phyloP scores from a whole-genome alignment of 2,113 vertebrate genomes.

The Aleadryas rufinucha region DNA sequence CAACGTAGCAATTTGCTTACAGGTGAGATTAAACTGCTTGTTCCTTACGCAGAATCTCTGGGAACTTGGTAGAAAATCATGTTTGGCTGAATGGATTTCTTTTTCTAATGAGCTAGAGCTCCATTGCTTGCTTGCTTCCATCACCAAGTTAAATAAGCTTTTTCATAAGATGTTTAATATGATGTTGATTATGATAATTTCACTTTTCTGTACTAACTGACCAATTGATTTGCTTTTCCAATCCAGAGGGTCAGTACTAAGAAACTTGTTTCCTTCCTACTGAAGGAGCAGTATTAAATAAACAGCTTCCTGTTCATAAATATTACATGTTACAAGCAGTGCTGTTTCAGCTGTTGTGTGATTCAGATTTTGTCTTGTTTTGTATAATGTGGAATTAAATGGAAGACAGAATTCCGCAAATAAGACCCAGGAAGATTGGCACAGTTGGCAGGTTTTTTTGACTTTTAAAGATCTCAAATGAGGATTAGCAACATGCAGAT shows the following conservation, averaged over 20 bases:
- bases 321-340: background rate
- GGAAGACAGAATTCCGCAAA: background rate
- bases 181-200: background rate
- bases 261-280: background rate
- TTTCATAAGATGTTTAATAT: background rate
- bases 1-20: slow-evolving; percentile 93
- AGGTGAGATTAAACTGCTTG: slow-evolving; percentile 75
- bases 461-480: background rate
- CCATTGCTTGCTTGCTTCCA: background rate
- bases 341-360: background rate
- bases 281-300: background rate
- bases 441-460: background rate
- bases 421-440: background rate
- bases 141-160: background rate
- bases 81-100: background rate
- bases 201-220: background rate
- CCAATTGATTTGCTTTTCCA: background rate
- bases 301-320: background rate
- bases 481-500: background rate
- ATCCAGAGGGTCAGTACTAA: background rate
- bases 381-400: background rate
- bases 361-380: background rate
- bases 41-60: background rate
- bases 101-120: background rate
- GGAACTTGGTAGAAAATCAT: background rate